Base-by-base conservation (phyloP, 2,888 invertebrate genomes). In the Synergus laeviventris region DNA sequence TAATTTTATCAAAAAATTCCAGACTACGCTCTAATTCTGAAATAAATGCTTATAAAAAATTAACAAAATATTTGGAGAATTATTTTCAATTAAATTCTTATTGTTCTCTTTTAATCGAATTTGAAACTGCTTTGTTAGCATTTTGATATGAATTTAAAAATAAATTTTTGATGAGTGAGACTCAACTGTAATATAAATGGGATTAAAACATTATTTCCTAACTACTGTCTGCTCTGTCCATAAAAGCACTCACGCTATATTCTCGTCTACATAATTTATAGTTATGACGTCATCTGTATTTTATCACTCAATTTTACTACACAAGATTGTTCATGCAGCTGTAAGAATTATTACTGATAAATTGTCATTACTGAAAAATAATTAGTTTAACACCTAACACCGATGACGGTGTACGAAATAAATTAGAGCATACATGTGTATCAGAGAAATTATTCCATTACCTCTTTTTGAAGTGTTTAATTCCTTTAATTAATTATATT, bases 291-390 rank as follows among this genome's bases (percentile, higher is more conserved):
- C 60, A 60, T 64, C 64, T 14, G 64, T 64, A 64, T 64, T 64
- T 64, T 42, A 64, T 64, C 64, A 42, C 38, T 39, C 39, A 64
- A 64, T 64, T 64, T 18, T 31, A 64, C 42, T 64, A 64, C 64
- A 24, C 38, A 64, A 64, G 42, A 64, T 64, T 18, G 21, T 64
- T 42, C 21, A 61, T 61, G 49, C 49, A 49, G 49, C 49, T n/a
- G n/a, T n/a, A n/a, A 18, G n/a, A 49, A 49, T 49, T 39, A n/a
- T 49, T 49, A 49, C 49, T n/a, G 49, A 18, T 49, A 49, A 18
- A n/a, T 49, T 49, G n/a, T 49, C 8, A 49, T 49, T 49, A 49
- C 8, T 49, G n/a, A n/a, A n/a, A n/a, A 49, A 16, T 8, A 49
- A 49, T 49, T n/a, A 18, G n/a, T n/a, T n/a, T n/a, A 31, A 31